Base-by-base conservation (phyloP, 1,140 invertebrate genomes). In the Drosophila navojoa region DNA sequence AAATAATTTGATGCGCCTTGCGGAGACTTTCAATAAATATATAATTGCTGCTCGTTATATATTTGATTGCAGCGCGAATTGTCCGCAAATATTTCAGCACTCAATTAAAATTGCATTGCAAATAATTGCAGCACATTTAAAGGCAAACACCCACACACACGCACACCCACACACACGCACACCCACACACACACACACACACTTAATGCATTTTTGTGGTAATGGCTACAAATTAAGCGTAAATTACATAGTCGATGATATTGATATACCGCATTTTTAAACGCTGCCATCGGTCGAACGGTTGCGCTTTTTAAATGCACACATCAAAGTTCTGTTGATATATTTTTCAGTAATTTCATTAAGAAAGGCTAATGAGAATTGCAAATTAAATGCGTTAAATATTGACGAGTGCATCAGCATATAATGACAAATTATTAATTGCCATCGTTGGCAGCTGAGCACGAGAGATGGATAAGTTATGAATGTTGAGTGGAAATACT, bases 151-250 rank as follows among this genome's bases (percentile, higher is more conserved):
- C 35, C 25, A 59, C 57, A 32, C 57, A 44, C 40, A 16, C 49
- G 27, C 54, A 29, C 61, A 50, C 53, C 29, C 19, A 29, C 76
- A 61, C 71, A 64, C 44, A 45, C 68, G 27, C 68, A 38, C 27
- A 19, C 76, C 57, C 71, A 70, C 76, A 50, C 55, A 42, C 47
- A 57, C 47, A 59, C 71, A 54, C 22, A 22, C 60, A 57, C 62
- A 78, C 64, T 79, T 86, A 86, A 86, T 87, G 79, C 82, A 87
- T 86, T 86, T 86, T 79, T 86, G 82, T 86, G 82, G 82, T 87
- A 87, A 86, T 86, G 82, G 68, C 76, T 79, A 81, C 82, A 87
- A 86, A 86, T 86, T 87, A 86, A 86, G 82, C 82, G 82, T 77
- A 86, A 87, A 87, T 86, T 86, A 76, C 82, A 81, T 71, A 67